Base-by-base conservation (phyloP, 2,888 invertebrate species). In the Leptopilina myrica region DNA sequence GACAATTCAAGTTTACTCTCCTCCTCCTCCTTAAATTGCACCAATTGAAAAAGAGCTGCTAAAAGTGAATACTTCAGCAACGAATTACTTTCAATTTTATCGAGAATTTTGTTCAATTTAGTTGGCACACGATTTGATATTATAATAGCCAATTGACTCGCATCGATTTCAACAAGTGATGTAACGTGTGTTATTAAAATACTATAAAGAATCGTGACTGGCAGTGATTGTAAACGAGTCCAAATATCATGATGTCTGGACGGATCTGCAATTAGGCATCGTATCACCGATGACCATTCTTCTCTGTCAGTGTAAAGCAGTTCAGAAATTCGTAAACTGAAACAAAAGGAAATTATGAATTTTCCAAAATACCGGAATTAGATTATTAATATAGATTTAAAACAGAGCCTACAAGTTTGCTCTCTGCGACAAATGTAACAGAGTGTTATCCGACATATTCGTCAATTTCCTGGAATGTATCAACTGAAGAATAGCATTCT, bases 241-340 rank as follows among this genome's bases (percentile, higher is more conserved):
- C 91, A 89, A 14, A 92, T 86, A 43, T 91, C 91, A 46, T 87
- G 85, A 78, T 90, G 88, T 67, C 90, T 85, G 5, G 84, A 83
- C 11, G 87, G 79, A 82, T 92, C 89, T 12, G 86, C 80, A 75
- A 90, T 87, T 85, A 91, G 87, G 79, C 91, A 92, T 83, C 86
- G 87, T 81, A 91, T 91, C 20, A 91, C 91, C 0, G 91, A 87
- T 33, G 87, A 81, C 91, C 91, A 92, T 80, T 92, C 91, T 77
- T 91, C 91, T 53, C 89, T 86, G 33, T 89, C 90, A 9, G 88
- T 88, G 81, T 91, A 89, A 64, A 92, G 79, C 33, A 90, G 83
- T 81, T 91, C 90, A 4, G 88, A 87, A 26, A 91, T 90, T 80
- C 89, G 88, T 82, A 90, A 85, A 83, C 91, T 91, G 82, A 15